Conservation (phyloP, 2,797 vertebrate species). For the Schizothorax lantsangensis region DNA sequence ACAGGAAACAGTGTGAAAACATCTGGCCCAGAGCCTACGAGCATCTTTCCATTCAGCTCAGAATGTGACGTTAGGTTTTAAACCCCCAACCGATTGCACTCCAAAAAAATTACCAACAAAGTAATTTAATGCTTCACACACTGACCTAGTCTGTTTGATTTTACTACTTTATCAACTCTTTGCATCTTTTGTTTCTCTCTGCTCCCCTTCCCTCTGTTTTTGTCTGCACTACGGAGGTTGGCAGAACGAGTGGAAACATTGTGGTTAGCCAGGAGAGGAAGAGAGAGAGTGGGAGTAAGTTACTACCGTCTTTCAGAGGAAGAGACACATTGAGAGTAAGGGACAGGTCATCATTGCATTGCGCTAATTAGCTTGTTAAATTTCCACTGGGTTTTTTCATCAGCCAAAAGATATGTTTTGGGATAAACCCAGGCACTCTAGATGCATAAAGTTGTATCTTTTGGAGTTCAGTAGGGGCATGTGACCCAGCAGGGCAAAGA, state of each 20-base stretch:
- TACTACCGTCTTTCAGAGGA: background rate
- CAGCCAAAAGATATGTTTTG: background rate
- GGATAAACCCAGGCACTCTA: background rate
- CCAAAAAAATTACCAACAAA: background rate
- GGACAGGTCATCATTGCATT: background rate
- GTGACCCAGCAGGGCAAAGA: conserved; percentile 57
- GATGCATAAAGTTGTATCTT: background rate
- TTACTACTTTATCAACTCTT: background rate
- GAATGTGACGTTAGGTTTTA: background rate
- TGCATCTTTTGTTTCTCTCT: background rate
- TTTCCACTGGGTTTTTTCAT: background rate
- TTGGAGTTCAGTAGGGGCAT: conserved; percentile 45
- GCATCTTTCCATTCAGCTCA: conserved; percentile 16
- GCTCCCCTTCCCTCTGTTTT: conserved; percentile 10
- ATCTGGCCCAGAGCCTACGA: background rate
- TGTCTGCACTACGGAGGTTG: conserved; percentile 27
- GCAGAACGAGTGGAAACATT: conserved; percentile 52
- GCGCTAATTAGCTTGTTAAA: background rate
- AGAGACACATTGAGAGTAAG: background rate
- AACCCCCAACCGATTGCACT: background rate
- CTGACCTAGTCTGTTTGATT: background rate
- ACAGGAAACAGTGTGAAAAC: conserved; percentile 30
- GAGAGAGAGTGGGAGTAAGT: conserved; percentile 20
- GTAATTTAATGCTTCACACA: background rate
- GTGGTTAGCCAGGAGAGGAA: conserved; percentile 47